These are phyloP conservation scores for Aurelia aurita complex sp. Pacific DNA, from an alignment of 30 jellyfish, hydroid and myxozoan species.

Conservation along the genomic window DNA sequence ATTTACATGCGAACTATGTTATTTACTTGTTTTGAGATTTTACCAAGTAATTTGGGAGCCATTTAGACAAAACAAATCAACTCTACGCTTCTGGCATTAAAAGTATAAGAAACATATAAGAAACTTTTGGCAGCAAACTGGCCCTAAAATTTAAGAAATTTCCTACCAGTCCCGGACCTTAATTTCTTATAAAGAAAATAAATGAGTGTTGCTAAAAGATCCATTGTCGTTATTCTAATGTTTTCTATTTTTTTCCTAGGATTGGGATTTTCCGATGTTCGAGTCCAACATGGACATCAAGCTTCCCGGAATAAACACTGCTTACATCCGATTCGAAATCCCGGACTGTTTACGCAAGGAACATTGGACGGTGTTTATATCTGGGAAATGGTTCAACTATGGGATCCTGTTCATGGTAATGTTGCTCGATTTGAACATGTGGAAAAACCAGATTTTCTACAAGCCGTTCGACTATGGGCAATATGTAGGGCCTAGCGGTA, in stretches of 20 bases:
- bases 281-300: slow-evolving; percentile 78
- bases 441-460: slow-evolving; percentile 95
- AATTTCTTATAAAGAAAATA: too few relatives aligned
- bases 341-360: slow-evolving; percentile 79
- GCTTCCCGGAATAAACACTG: slow-evolving; percentile 95
- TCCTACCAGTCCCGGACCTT: too few relatives aligned
- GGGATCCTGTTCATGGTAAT: slow-evolving; percentile 86
- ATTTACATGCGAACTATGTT: too few relatives aligned
- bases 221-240: too few relatives aligned
- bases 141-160: too few relatives aligned
- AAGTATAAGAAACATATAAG: too few relatives aligned
- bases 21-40: too few relatives aligned
- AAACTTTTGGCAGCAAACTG: too few relatives aligned
- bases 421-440: slow-evolving; percentile 88
- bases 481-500: slow-evolving; percentile 89
- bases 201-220: too few relatives aligned
- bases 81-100: too few relatives aligned
- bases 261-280: slow-evolving; percentile 96
- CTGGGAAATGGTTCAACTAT: slow-evolving; percentile 97
- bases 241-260: slow-evolving; percentile 30
- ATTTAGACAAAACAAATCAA: too few relatives aligned
- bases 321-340: slow-evolving; percentile 69
- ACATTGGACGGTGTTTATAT: slow-evolving; percentile 80
- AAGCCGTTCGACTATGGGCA: slow-evolving; percentile 86
- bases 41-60: too few relatives aligned